Base-by-base conservation (phyloP, 2,113 vertebrate genomes). In the Chloropsis cyanopogon region DNA sequence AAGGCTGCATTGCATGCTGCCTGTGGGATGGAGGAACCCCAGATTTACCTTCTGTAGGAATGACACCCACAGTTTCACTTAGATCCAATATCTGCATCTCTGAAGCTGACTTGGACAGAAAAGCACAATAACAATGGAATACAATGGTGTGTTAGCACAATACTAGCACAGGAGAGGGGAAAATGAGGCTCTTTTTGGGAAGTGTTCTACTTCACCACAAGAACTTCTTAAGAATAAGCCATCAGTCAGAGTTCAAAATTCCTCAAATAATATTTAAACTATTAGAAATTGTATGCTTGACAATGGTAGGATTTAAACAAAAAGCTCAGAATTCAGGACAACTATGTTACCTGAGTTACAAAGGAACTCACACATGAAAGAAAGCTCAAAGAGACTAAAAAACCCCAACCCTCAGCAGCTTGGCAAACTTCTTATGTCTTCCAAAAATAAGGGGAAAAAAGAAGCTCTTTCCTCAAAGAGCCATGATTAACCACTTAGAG, bases 401-500 rank as follows among this genome's bases (percentile, higher is more conserved):
- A 8, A 1, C 2, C 14, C 33, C 42, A 42, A 20, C 7, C 5
- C 33, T 64, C 2, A 0, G 26, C 26, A 64, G 24, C 23, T 13
- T 46, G 21, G 31, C 13, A 73, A 89, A 77, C 31, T 81, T 56
- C 59, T 83, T 19, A 69, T 10, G 3, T 17, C n/a, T 77, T 86
- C 31, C 24, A 49, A 57, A 84, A 95, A 12, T 1, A 47, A 37
- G 18, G 31, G 14, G 0, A 1, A 17, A 31, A 69, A 44, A 26
- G 6, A 3, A 81, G 19, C 33, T 75, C 31, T 66, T 75, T 12
- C 19, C 26, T 37, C 25, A 25, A n/a, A 49, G 59, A 59, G n/a
- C 29, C 12, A 10, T 16, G 12, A 13, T 66, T 56, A 77, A 46
- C 47, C 63, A 26, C 60, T 68, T 8, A 63, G 8, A 52, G 29